These are phyloP conservation scores for Pachyuromys duprasi DNA, from an alignment of 2,797 vertebrate species.

Conservation along the genomic window DNA sequence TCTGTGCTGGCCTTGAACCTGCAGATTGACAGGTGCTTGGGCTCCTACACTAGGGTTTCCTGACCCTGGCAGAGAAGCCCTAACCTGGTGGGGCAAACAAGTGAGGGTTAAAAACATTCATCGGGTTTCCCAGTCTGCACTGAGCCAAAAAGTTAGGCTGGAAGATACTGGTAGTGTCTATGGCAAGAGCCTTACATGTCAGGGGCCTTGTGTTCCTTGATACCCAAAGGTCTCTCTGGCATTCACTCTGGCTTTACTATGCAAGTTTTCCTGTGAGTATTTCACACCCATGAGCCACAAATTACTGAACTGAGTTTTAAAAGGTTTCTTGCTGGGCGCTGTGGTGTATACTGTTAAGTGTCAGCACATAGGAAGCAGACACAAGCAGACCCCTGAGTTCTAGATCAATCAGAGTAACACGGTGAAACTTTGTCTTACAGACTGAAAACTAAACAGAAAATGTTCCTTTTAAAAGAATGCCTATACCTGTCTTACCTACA, in stretches of 20 bases:
- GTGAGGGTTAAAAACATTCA: neutral
- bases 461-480: neutral
- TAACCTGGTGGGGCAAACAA: neutral
- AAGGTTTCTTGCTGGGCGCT: neutral
- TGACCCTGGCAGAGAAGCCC: neutral
- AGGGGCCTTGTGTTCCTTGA: neutral
- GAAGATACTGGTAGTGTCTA: neutral
- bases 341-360: neutral
- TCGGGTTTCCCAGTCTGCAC: neutral
- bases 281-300: conserved; percentile 16
- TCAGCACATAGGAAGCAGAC: neutral
- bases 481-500: neutral
- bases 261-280: conserved; percentile 10
- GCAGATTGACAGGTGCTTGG: neutral
- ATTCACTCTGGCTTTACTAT: conserved; percentile 7
- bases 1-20: neutral
- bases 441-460: neutral
- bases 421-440: neutral
- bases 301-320: conserved; percentile 67
- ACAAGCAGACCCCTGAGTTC: neutral
- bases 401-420: neutral
- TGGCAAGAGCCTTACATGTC: neutral
- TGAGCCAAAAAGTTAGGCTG: neutral
- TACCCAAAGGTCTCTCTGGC: neutral
- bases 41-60: neutral